phyloP scores from a whole-genome alignment of 2,888 invertebrate genomes.

The Nysson spinosus region DNA sequence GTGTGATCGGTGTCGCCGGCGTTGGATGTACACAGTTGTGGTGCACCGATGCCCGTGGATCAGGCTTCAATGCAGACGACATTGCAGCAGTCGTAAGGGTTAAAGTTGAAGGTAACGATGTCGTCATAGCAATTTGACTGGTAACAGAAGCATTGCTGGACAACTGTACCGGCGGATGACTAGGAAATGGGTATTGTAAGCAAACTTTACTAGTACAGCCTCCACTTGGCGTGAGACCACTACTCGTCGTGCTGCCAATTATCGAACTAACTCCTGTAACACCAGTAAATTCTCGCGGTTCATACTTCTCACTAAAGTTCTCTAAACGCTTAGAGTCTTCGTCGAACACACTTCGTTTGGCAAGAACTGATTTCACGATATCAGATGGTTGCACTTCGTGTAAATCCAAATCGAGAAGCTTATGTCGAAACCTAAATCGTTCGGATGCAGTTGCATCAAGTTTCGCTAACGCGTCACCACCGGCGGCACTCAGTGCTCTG shows the following conservation, averaged over 20 bases:
- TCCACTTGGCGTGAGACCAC: slow-evolving; percentile 59
- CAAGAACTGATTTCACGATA: slow-evolving; percentile 93
- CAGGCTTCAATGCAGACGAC: slow-evolving; percentile 62
- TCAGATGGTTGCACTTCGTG: slow-evolving; percentile 94
- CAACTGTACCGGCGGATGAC: slow-evolving; percentile 82
- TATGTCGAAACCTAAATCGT: slow-evolving; percentile 83
- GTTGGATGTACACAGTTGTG: slow-evolving; percentile 71
- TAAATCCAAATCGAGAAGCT: slow-evolving; percentile 88
- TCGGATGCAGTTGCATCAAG: slow-evolving; percentile 79
- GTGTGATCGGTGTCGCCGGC: slow-evolving; percentile 73
- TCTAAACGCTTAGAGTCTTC: slow-evolving; percentile 96
- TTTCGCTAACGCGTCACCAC: slow-evolving; percentile 79
- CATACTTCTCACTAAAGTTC: slow-evolving; percentile 90
- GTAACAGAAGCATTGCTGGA: slow-evolving; percentile 36
- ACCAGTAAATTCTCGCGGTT: slow-evolving; percentile 81
- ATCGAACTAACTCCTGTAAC: slow-evolving; percentile 67
- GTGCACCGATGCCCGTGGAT: slow-evolving; percentile 62
- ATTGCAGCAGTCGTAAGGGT: slow-evolving; percentile 44
- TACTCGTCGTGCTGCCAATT: slow-evolving; percentile 60
- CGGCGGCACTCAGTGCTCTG: slow-evolving; percentile 81
- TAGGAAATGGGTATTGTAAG: slow-evolving; percentile 88
- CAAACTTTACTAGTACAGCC: slow-evolving; percentile 79
- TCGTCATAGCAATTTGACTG: slow-evolving; percentile 40
- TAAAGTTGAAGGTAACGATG: slow-evolving; percentile 44
- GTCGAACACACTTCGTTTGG: slow-evolving; percentile 96